Conservation (phyloP, 1,140 invertebrate genomes). For the Manduca sexta region DNA sequence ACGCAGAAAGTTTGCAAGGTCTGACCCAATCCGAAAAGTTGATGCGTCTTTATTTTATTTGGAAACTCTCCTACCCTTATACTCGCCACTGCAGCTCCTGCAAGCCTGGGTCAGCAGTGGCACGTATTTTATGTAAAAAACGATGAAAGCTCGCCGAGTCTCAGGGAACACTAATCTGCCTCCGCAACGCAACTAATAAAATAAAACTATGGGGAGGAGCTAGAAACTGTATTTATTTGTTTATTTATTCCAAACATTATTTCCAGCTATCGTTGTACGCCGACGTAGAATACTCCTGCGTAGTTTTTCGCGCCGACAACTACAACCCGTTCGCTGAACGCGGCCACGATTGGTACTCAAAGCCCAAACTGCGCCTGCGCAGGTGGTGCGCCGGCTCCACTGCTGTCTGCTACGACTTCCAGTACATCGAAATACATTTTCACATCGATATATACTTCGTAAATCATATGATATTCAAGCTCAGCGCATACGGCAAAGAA, state of each 20-base stretch:
- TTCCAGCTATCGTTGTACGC: conserved; percentile 3
- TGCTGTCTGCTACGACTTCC: not conserved
- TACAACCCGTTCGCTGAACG: not conserved
- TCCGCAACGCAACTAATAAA: too few relatives aligned
- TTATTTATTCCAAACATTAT: not conserved
- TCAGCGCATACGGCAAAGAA: conserved; percentile 1
- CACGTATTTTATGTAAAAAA: too few relatives aligned
- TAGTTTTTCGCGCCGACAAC: not conserved
- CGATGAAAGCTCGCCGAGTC: too few relatives aligned
- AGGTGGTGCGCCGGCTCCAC: not conserved
- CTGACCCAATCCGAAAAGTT: too few relatives aligned
- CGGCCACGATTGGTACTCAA: not conserved
- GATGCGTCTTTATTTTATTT: too few relatives aligned
- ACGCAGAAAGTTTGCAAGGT: too few relatives aligned
- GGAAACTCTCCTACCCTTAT: too few relatives aligned
- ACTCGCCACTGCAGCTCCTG: too few relatives aligned
- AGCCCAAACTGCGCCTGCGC: not conserved
- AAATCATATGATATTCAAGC: not conserved
- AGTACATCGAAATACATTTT: conserved; percentile 1
- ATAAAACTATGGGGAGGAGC: too few relatives aligned
- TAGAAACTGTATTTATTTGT: too few relatives aligned
- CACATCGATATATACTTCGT: conserved; percentile 4
- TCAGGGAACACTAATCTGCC: too few relatives aligned
- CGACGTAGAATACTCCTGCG: conserved; percentile 3
- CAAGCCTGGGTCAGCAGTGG: too few relatives aligned